These are phyloP conservation scores for Rhopalosiphum maidis DNA, from an alignment of 1,140 invertebrate species.

Conservation along the genomic window DNA sequence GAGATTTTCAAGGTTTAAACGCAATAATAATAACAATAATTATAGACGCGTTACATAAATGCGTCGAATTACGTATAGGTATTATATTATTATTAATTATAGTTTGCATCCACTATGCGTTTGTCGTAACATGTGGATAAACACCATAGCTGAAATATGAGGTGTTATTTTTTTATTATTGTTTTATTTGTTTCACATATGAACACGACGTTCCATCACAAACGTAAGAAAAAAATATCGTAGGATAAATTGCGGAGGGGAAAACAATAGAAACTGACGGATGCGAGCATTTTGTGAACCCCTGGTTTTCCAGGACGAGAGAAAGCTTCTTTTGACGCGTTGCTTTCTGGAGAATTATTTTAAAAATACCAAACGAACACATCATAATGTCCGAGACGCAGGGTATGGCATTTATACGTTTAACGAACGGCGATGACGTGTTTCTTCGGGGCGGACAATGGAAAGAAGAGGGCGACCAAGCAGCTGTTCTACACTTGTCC, in stretches of 20 bases:
- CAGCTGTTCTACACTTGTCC: constrained; percentile 56
- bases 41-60: constrained; percentile 44
- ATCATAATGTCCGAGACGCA: background rate
- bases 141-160: background rate
- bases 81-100: background rate
- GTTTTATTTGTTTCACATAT: background rate
- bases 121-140: constrained; percentile 38
- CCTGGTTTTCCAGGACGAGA: background rate
- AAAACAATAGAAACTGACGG: background rate
- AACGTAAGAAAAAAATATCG: background rate
- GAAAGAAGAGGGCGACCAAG: background rate
- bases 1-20: constrained; percentile 43
- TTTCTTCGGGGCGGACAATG: background rate
- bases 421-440: background rate
- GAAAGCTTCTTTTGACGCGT: background rate
- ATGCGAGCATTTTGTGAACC: background rate
- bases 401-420: background rate
- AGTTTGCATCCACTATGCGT: background rate
- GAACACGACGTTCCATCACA: background rate
- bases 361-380: background rate
- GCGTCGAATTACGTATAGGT: constrained; percentile 29
- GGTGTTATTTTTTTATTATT: background rate
- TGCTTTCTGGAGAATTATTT: background rate
- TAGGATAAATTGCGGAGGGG: background rate
- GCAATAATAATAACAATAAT: constrained; percentile 30